These are phyloP conservation scores for Agonopterix arenella DNA, from an alignment of 2,888 invertebrate species.

Conservation along the genomic window DNA sequence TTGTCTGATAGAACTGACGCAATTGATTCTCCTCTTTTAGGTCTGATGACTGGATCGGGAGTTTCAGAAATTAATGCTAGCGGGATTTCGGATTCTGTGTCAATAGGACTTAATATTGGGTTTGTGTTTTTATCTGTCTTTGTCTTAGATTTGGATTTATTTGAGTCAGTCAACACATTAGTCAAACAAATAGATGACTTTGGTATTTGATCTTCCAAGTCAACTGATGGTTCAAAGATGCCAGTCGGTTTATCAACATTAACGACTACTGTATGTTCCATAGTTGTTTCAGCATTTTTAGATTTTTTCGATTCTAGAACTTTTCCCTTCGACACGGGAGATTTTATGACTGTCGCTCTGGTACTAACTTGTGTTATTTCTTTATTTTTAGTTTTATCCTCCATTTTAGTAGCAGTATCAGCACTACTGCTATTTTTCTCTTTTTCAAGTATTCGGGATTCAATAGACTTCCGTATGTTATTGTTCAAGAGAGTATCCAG, in stretches of 20 bases:
- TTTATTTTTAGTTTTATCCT: constrained; percentile 52
- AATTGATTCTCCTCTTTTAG: constrained; percentile 65
- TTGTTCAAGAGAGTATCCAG: constrained; percentile 69
- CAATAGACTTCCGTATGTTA: constrained; percentile 69
- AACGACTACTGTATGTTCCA: constrained; percentile 42
- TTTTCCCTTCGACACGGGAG: constrained; percentile 71
- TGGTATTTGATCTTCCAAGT: constrained; percentile 81
- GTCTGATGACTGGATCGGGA: constrained; percentile 54
- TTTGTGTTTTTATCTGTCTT: constrained; percentile 43
- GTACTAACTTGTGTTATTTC: constrained; percentile 60
- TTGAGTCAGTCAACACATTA: constrained; percentile 47
- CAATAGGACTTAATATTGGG: constrained; percentile 45
- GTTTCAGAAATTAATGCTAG: constrained; percentile 59
- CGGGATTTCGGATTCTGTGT: constrained; percentile 63
- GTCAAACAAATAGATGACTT: constrained; percentile 72
- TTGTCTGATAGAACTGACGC: constrained; percentile 70
- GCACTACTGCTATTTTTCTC: constrained; percentile 45
- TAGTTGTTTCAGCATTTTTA: constrained; percentile 39
- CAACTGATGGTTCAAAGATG: constrained; percentile 82
- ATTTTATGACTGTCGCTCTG: constrained; percentile 76
- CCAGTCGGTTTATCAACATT: constrained; percentile 79
- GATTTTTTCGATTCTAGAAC: constrained; percentile 64
- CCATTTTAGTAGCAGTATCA: constrained; percentile 35
- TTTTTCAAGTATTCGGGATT: constrained; percentile 67
- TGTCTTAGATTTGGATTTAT: constrained; percentile 52